A percentile compares a stretch with the other conserved stretches of the same genome.
Conservation (phyloP, 1,140 invertebrate genomes). For the Arctopsyche grandis region DNA sequence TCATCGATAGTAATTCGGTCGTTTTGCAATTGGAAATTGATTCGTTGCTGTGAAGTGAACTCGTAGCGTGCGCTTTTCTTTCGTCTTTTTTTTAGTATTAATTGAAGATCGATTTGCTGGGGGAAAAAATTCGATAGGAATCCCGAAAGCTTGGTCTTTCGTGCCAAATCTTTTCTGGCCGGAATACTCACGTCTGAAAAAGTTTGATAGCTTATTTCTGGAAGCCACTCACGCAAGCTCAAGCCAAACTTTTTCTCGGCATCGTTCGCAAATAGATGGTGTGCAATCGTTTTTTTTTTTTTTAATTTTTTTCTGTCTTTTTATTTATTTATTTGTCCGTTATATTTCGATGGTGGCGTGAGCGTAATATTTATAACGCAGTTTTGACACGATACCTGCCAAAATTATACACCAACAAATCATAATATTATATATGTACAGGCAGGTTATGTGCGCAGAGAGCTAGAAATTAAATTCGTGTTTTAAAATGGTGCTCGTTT, state of each 20-base stretch:
- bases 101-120: background rate
- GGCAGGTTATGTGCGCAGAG: no score
- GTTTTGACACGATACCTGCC: no score
- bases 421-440: no score
- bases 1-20: background rate
- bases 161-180: conserved; percentile 7
- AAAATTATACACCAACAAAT: no score
- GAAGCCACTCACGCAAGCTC: conserved; percentile 30
- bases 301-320: no score
- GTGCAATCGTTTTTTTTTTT: background rate
- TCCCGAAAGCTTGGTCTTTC: background rate
- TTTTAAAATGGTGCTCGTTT: no score
- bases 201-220: background rate
- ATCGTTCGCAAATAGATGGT: conserved; percentile 6
- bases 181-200: background rate
- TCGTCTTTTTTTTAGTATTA: background rate
- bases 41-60: no score
- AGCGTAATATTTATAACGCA: no score
- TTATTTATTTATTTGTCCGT: no score
- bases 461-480: no score
- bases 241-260: conserved; percentile 26
- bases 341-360: no score
- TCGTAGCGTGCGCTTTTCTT: no score
- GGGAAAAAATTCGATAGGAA: background rate
- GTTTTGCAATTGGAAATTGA: background rate